Evolutionary conservation across 2,113 vertebrate genomes (phyloP).

Genomic region (Colossoma macropomum): DNA sequence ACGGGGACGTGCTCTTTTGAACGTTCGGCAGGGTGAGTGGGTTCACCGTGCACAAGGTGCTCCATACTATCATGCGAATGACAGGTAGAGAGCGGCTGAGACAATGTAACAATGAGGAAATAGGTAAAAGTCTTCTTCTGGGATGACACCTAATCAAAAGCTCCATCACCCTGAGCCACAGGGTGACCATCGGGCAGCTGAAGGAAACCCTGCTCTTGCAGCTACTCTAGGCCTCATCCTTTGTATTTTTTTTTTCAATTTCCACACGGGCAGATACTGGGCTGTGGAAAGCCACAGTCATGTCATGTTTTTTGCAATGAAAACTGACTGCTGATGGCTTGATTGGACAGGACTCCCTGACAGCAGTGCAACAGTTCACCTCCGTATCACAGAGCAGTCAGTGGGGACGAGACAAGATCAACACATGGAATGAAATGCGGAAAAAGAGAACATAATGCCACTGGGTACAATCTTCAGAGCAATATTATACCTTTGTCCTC

Average conservation of each 20-base stretch:
- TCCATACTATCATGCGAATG: background rate
- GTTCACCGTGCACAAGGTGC: background rate
- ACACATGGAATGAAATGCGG: background rate
- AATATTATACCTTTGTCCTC: background rate
- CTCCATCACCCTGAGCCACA: background rate
- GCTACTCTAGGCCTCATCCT: background rate
- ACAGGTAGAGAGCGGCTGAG: conserved; percentile 10
- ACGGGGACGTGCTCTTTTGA: background rate
- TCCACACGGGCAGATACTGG: conserved; percentile 23
- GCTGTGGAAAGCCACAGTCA: conserved; percentile 10
- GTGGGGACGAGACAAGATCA: conserved; percentile 22
- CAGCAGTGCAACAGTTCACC: conserved; percentile 14
- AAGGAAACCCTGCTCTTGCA: background rate
- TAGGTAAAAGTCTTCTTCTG: background rate
- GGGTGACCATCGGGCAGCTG: background rate
- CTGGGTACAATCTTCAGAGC: background rate
- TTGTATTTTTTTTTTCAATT: conserved; percentile 39
- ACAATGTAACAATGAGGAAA: background rate
- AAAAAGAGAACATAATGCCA: conserved; percentile 8
- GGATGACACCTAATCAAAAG: conserved; percentile 14
- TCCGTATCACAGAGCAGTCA: conserved; percentile 18
- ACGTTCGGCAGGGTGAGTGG: background rate
- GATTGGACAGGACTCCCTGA: conserved; percentile 14
- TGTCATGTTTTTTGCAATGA: conserved; percentile 18
- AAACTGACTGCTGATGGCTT: conserved; percentile 3